Conservation (phyloP, 2,797 vertebrate genomes). For the Gymnoscopelus braueri region DNA sequence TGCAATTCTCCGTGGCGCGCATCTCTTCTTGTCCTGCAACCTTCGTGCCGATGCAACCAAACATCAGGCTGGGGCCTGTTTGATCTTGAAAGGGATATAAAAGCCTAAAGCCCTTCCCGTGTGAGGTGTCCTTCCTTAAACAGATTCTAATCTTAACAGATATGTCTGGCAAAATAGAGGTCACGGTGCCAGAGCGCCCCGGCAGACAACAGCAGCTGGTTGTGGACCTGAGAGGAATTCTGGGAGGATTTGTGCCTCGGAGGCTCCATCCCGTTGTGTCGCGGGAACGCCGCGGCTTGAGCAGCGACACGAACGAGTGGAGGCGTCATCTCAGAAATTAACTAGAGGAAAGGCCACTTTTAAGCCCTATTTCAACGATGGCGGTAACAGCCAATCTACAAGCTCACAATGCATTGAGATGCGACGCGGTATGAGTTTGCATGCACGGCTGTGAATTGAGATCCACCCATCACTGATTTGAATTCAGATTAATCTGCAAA, state of each 20-base stretch:
- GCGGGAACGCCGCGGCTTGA: constrained; percentile 39
- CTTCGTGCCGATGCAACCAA: constrained; percentile 65
- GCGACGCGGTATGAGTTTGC: no score
- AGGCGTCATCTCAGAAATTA: no score
- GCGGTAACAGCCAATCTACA: no score
- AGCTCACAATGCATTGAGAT: no score
- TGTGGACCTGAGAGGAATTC: constrained; percentile 68
- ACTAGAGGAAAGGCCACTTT: no score
- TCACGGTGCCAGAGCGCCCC: constrained; percentile 63
- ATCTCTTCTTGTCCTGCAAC: constrained; percentile 59
- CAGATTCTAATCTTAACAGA: constrained; percentile 79
- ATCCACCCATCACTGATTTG: no score
- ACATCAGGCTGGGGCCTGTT: constrained; percentile 66
- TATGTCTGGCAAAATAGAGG: constrained; percentile 79
- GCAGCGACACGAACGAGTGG: constrained; percentile 37
- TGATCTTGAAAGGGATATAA: constrained; percentile 79
- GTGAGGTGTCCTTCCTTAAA: constrained; percentile 77
- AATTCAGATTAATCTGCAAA: no score
- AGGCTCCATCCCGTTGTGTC: constrained; percentile 58
- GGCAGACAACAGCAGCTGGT: constrained; percentile 65
- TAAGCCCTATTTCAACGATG: no score
- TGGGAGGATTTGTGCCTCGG: constrained; percentile 57
- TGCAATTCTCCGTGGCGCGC: constrained; percentile 56
- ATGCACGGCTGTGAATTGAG: no score
- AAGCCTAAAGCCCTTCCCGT: constrained; percentile 69